Base-by-base conservation (phyloP, 2,113 vertebrate genomes). In the Rhinopomastus cyanomelas region DNA sequence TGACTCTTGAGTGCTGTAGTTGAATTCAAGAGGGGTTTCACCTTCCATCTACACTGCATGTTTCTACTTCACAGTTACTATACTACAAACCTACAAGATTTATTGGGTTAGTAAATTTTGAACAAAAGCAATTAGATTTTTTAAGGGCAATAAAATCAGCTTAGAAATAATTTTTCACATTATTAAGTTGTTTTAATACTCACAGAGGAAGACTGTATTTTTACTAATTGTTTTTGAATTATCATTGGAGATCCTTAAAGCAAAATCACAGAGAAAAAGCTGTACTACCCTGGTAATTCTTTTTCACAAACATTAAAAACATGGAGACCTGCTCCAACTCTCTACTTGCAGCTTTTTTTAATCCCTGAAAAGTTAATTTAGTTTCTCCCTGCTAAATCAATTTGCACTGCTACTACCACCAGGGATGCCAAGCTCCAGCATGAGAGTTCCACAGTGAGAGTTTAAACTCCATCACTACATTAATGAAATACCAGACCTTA, bases 281-380 rank as follows among this genome's bases (percentile, higher is more conserved):
- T 61, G 23, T 10, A 25, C 36, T 73, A 46, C 12, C 13, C 48
- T 37, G 55, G 48, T 23, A 71, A 46, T 49, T 88, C 26, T 44
- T 77, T 83, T 74, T 81, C 73, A 88, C 37, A 93, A 72, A 30
- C 30, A 74, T 48, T 75, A 72, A 64, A 90, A 55, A 65, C 26
- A 72, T 0, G 0, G 46, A 68, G 64, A 79, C 67, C 59, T 80
- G 68, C 51, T 82, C 32, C 51, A 77, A 66, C 30, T 30, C 80
- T 49, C 65, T 42, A 29, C 69, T 84, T 32, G 53, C 39, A 87
- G 78, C 44, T 66, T 81, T 76, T 79, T 46, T 81, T 68, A 80
- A 86, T 64, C 57, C 75, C 81, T 75, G 78, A 67, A 11, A 93
- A 93, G 71, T 81, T 89, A 90, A 92, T 87, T 90, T 71, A 29